Percentiles rank a stretch among this genome's conserved stretches.
These are phyloP conservation scores for Eristalis pertinax DNA, from an alignment of 2,888 invertebrate genomes.

Conservation along the genomic window DNA sequence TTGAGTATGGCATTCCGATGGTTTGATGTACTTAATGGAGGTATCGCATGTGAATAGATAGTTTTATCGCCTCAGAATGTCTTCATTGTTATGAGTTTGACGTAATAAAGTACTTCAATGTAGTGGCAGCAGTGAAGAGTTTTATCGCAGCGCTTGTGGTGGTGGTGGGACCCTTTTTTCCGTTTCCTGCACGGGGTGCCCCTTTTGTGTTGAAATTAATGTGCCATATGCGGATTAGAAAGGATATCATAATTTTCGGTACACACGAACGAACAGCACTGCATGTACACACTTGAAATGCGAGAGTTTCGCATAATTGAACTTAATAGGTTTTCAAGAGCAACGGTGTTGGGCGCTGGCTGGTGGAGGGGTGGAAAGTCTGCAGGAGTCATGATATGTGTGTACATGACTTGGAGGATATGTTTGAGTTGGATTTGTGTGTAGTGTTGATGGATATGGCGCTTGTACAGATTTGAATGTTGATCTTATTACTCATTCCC, in stretches of 20 bases:
- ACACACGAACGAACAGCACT: constrained; percentile 32
- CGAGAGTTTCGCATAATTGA: constrained; percentile 69
- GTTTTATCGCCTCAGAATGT: constrained; percentile 67
- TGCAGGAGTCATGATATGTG: constrained; percentile 55
- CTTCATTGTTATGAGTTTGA: constrained; percentile 70
- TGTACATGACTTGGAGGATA: constrained; percentile 55
- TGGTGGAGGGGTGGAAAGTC: constrained; percentile 30
- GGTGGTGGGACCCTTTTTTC: constrained; percentile 17
- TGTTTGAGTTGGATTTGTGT: constrained; percentile 50
- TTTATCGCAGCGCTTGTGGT: constrained; percentile 2
- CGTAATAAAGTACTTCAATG: constrained; percentile 66
- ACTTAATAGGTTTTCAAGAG: constrained; percentile 60
- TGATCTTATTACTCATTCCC: not conserved
- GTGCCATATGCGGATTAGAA: constrained; percentile 66
- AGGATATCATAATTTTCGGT: constrained; percentile 67
- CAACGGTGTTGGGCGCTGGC: not conserved
- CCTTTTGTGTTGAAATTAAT: constrained; percentile 66
- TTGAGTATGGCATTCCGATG: constrained; percentile 67
- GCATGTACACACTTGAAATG: constrained; percentile 50
- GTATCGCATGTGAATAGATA: constrained; percentile 71
- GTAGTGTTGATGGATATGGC: constrained; percentile 22
- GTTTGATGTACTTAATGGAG: constrained; percentile 69
- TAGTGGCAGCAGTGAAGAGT: constrained; percentile 40
- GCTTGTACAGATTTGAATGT: not conserved
- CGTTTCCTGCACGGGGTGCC: constrained; percentile 36